Conservation (phyloP, 2,888 invertebrate genomes). For the Sthenelais limicola region DNA sequence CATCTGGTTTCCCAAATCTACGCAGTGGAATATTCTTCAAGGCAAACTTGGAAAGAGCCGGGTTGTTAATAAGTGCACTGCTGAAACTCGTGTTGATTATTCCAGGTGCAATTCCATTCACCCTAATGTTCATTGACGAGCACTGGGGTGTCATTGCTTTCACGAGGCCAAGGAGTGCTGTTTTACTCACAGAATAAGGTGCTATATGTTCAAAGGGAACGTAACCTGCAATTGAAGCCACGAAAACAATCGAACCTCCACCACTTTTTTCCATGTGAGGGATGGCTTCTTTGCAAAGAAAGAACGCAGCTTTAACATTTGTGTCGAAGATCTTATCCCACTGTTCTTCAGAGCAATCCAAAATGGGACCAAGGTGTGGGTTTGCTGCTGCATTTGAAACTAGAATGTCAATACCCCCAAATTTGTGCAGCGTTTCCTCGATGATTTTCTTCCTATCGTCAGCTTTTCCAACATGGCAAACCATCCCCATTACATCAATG, state of each 20-base stretch:
- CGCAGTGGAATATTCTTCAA: too few species aligned
- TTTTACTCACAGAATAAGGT: constrained; percentile 94
- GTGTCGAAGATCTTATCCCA: constrained; percentile 96
- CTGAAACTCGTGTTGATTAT: constrained; percentile 93
- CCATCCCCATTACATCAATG: constrained; percentile 82
- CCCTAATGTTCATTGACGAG: constrained; percentile 87
- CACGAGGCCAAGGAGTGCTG: constrained; percentile 89
- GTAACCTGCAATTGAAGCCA: constrained; percentile 90
- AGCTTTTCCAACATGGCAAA: constrained; percentile 91
- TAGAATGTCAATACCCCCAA: constrained; percentile 92
- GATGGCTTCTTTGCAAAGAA: constrained; percentile 89
- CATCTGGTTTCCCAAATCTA: constrained; percentile 80
- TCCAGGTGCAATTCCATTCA: constrained; percentile 95
- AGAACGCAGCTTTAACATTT: constrained; percentile 91
- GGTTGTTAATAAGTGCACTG: too few species aligned
- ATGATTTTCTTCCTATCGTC: constrained; percentile 86
- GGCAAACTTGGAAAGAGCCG: too few species aligned
- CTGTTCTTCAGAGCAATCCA: too few species aligned
- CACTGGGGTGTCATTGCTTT: constrained; percentile 85
- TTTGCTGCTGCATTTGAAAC: constrained; percentile 97
- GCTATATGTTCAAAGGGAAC: constrained; percentile 78
- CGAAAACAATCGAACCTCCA: constrained; percentile 75
- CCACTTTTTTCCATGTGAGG: constrained; percentile 84
- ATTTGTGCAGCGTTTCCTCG: constrained; percentile 81
- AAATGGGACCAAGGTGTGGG: constrained; percentile 84